Base-by-base conservation (phyloP, 2,888 invertebrate species). In the Agrochola lychnidis region DNA sequence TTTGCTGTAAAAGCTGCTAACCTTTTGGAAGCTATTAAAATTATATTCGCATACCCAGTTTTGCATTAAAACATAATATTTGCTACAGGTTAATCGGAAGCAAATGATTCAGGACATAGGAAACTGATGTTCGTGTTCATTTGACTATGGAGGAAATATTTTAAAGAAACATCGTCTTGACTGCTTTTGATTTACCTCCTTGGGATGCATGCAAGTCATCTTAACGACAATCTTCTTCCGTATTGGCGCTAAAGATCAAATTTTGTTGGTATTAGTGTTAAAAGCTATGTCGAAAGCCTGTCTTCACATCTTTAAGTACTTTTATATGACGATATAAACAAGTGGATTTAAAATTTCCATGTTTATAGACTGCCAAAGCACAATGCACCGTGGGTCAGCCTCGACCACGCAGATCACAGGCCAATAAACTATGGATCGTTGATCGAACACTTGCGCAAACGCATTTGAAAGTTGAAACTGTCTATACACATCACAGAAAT, bases 391-490 rank as follows among this genome's bases (percentile, higher is more conserved):
- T 56, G 19, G 83, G 70, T 70, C 62, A 64, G 45, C 40, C n/a
- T 42, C 63, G 48, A 68, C 19, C 64, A 53, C 63, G 48, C 45
- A 48, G 71, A 69, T 61, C 68, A 53, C 42, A 51, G 70, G 64
- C 63, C 81, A 75, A 84, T 68, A 85, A 82, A 81, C 77, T 36
- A 67, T 53, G 16, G 66, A 81, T 71, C 66, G 51, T 67, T 85
- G 66, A 70, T 78, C 69, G 70, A 40, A 36, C 45, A 30, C 42
- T 62, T 61, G 70, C 48, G 76, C 51, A 59, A 73, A 76, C 48
- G 53, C 77, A 85, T 73, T 82, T 73, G 48, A 40, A 85, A 85
- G 70, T 82, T 73, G 48, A 40, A 85, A 61, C 66, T 76, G 62
- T 81, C 67, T 56, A 22, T 48, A 68, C 70, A 76, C 69, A 63